These are phyloP conservation scores for Amphilophus citrinellus DNA, from an alignment of 2,113 vertebrate species.

Conservation along the genomic window DNA sequence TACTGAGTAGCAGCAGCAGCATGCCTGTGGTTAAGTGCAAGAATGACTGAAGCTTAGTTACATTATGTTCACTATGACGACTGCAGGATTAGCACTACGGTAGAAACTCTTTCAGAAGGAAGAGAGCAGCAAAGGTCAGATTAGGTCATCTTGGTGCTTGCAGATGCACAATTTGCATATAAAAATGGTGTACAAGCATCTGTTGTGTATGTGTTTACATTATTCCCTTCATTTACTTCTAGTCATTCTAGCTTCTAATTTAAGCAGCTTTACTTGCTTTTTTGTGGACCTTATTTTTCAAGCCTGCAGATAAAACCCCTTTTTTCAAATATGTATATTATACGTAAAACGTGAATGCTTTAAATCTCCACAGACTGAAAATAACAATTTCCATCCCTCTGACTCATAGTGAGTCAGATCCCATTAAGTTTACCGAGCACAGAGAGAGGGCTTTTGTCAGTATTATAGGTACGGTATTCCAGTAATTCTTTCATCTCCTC, in stretches of 20 bases:
- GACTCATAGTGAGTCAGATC: neutral
- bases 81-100: constrained; percentile 1
- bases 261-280: neutral
- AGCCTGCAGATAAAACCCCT: too few relatives aligned
- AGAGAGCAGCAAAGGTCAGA: constrained; percentile 25
- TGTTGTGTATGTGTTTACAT: neutral
- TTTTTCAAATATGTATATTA: neutral
- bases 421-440: neutral
- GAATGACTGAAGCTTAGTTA: constrained; percentile 32
- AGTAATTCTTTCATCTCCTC: neutral
- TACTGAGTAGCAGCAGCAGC: constrained; percentile 60
- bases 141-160: constrained; percentile 6
- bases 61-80: constrained; percentile 55
- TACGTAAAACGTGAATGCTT: neutral
- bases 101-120: constrained; percentile 24
- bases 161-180: neutral
- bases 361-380: neutral
- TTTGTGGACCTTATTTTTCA: neutral
- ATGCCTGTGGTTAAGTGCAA: constrained; percentile 53
- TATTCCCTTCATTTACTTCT: neutral
- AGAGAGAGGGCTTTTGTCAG: neutral
- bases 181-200: neutral
- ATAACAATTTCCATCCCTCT: neutral
- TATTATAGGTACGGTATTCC: neutral
- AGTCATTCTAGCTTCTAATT: neutral